Evolutionary conservation across 2,113 vertebrate genomes (phyloP).

Genomic region (Lagenorhynchus albirostris): DNA sequence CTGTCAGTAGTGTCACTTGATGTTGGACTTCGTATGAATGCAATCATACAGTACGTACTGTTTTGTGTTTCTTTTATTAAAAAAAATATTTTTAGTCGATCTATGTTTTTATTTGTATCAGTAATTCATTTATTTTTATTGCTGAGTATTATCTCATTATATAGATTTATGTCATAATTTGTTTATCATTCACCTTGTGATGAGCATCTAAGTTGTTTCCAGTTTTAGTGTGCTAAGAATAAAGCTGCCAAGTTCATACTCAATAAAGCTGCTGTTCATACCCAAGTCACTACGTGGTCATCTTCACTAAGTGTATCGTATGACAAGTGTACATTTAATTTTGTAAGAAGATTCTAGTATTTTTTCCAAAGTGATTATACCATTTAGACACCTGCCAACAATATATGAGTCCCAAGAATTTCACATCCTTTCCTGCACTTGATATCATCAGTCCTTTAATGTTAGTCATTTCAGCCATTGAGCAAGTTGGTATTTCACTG

Average conservation of each 20-base stretch:
- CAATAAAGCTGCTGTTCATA: background rate
- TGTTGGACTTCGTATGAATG: background rate
- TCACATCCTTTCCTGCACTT: background rate
- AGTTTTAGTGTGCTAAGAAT: background rate
- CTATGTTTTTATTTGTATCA: background rate
- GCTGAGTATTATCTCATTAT: background rate
- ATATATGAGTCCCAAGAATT: background rate
- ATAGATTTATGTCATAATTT: background rate
- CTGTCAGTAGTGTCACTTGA: background rate
- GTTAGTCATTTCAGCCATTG: background rate
- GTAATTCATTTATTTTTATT: background rate
- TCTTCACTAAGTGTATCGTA: background rate
- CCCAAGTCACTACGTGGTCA: background rate
- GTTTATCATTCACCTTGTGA: background rate
- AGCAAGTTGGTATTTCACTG: background rate
- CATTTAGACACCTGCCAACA: background rate
- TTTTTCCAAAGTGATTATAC: background rate
- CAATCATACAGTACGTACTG: background rate
- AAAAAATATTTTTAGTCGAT: background rate
- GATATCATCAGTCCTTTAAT: background rate
- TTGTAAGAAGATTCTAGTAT: background rate
- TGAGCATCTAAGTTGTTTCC: background rate
- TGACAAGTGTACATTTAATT: background rate
- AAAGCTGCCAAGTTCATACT: background rate
- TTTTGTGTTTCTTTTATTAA: background rate